Evolutionary conservation across 92 coral and sea anemone species (phyloP), one percentile per base, ranked within the genome.

Genomic region (Muricea muricata): DNA sequence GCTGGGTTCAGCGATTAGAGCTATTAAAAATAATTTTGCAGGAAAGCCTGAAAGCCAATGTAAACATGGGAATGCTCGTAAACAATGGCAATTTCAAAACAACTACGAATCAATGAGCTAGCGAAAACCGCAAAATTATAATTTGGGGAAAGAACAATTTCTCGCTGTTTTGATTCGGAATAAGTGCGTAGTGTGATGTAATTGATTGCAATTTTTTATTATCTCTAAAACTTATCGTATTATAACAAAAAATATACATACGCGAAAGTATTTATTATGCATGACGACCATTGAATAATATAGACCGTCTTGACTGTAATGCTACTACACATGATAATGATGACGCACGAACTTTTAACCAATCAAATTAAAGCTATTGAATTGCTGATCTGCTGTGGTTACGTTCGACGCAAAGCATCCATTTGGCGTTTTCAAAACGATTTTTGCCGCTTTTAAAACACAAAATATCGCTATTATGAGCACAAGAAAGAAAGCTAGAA

Each of bases 351-450:
- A 42, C 18, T 58, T 20, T 58, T 20, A 55, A 63, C 83, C 83
- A 78, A 78, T 78, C 83, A 78, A 7, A 21, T 24, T 10, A 18
- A 24, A 20, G 83, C 69, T 78, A 35, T 78, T 78, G 71, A 34
- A 66, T 28, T 55, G 83, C 65, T 78, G 71, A 42, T 20, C 57
- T 23, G 83, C 83, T 78, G 83, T 78, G 71, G 83, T 78, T 78
- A 78, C 83, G 69, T 55, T 39, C 23, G 28, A 57, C 81, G 50
- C 76, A 17, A 24, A 73, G 79, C 45, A 10, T 48, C 58, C 28
- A 23, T 73, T 39, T 46, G 34, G 17, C 26, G 79, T 73, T 28
- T 28, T 73, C 42, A 26, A 75, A 75, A 47, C 60, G 65, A 32
- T 75, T 42, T 75, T 75, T 47, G 65, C 24, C 80, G 80, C 80